Conservation (phyloP, 2,113 vertebrate genomes). For the Tursiops truncatus region DNA sequence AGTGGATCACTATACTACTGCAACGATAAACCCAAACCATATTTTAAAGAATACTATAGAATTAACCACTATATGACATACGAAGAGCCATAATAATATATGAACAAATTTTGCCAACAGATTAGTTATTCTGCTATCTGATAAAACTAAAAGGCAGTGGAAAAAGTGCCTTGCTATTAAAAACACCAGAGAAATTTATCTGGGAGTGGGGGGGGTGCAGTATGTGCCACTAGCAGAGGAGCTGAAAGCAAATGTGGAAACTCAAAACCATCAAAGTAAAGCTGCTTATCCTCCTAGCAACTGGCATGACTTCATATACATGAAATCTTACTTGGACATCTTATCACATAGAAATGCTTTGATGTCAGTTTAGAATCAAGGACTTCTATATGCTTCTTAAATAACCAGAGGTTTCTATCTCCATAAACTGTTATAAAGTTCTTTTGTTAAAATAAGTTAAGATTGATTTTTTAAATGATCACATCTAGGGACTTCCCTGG, state of each 20-base stretch:
- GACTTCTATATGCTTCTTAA: background rate
- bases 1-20: background rate
- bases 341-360: slow-evolving; percentile 46
- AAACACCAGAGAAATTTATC: slow-evolving; percentile 39
- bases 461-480: background rate
- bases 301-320: slow-evolving; percentile 50
- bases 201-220: background rate
- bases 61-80: background rate
- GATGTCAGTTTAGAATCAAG: slow-evolving; percentile 28
- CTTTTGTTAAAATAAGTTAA: slow-evolving; percentile 30
- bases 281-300: slow-evolving; percentile 36
- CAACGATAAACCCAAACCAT: background rate
- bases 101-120: slow-evolving; percentile 14
- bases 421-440: background rate
- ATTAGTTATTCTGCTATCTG: background rate
- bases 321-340: slow-evolving; percentile 18
- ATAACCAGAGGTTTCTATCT: background rate
- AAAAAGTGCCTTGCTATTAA: slow-evolving; percentile 46
- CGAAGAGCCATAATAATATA: background rate
- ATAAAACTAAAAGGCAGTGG: slow-evolving; percentile 39
- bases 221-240: slow-evolving; percentile 13
- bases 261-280: slow-evolving; percentile 48
- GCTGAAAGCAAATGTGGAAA: slow-evolving; percentile 54
- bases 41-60: slow-evolving; percentile 5
- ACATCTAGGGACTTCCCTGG: background rate